These are phyloP conservation scores for Meteorus cinctellus DNA, from an alignment of 2,888 invertebrate species.

Conservation along the genomic window DNA sequence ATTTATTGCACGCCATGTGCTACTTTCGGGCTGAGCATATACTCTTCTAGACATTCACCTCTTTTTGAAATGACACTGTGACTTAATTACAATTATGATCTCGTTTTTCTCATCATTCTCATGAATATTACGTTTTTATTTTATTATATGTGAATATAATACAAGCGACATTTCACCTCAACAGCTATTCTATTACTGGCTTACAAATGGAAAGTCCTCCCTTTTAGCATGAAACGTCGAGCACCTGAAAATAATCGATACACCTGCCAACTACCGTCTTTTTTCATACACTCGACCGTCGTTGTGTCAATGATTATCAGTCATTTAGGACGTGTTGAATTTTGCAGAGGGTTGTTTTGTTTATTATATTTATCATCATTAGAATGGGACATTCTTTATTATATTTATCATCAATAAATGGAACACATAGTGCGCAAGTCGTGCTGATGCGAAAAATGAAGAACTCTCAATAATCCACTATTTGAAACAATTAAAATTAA, in stretches of 20 bases:
- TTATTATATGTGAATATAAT: background rate
- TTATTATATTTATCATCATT: background rate
- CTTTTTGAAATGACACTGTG: slow-evolving; percentile 14
- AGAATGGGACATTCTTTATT: too few relatives aligned
- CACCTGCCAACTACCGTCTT: slow-evolving; percentile 55
- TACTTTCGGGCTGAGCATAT: background rate
- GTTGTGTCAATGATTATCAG: slow-evolving; percentile 47
- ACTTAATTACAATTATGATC: background rate
- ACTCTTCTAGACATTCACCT: background rate
- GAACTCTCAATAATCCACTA: background rate
- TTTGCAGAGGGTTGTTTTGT: background rate
- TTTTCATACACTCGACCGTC: slow-evolving; percentile 58
- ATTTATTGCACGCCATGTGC: background rate
- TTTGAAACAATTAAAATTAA: slow-evolving; percentile 46
- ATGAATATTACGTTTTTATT: background rate
- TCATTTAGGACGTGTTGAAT: background rate
- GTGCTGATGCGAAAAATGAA: background rate
- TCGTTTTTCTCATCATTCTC: background rate
- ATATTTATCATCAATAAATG: too few relatives aligned
- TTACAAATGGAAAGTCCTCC: background rate
- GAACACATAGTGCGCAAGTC: background rate
- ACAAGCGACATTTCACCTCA: background rate
- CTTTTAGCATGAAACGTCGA: slow-evolving; percentile 30
- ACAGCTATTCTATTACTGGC: background rate
- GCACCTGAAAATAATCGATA: slow-evolving; percentile 60